Base-by-base conservation (phyloP, 2,888 invertebrate genomes). In the Caenorhabditis angaria region DNA sequence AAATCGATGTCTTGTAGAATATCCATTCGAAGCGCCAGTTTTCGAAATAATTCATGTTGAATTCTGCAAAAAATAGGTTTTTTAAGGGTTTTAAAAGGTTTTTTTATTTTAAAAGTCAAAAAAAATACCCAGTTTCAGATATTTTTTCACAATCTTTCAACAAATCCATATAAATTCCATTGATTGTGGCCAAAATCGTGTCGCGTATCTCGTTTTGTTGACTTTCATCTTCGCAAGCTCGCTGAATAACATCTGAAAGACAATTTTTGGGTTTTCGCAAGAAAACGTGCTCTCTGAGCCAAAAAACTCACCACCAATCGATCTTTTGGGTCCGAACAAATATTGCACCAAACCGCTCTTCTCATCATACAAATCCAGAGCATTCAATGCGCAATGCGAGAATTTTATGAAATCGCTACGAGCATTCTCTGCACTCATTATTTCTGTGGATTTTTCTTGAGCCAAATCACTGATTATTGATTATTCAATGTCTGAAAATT, bases 211-310 rank as follows among this genome's bases (percentile, higher is more conserved):
- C 8, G 14, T 41, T 41, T 41, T 18, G 3, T 50, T 50, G 50
- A 50, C 61, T 61, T 14, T 57, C 20, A 58, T 64, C 47, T 27
- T 70, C 70, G 1, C 61, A 61, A 10, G 53, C 70, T n/a, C 70
- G 70, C 22, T 65, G 61, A 2, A 70, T 51, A 18, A 70, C 70
- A 58, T 65, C 70, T 68, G 55, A 12, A 58, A 56, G 28, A 5
- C 1, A 18, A 50, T 32, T 8, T 8, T 32, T 8, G 5, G 5
- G 32, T 32, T 32, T 32, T 32, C n/a, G n/a, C n/a, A n/a, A n/a
- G n/a, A n/a, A n/a, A n/a, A n/a, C n/a, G n/a, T n/a, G n/a, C n/a
- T n/a, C n/a, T n/a, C n/a, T n/a, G n/a, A n/a, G n/a, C n/a, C n/a
- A 41, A 41, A 41, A 41, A 41, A 41, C 41, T 14, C 6, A 41